A percentile compares a stretch with the other conserved stretches of the same genome.
These are phyloP conservation scores for Notolabrus celidotus DNA, from an alignment of 2,797 vertebrate species.

Conservation along the genomic window DNA sequence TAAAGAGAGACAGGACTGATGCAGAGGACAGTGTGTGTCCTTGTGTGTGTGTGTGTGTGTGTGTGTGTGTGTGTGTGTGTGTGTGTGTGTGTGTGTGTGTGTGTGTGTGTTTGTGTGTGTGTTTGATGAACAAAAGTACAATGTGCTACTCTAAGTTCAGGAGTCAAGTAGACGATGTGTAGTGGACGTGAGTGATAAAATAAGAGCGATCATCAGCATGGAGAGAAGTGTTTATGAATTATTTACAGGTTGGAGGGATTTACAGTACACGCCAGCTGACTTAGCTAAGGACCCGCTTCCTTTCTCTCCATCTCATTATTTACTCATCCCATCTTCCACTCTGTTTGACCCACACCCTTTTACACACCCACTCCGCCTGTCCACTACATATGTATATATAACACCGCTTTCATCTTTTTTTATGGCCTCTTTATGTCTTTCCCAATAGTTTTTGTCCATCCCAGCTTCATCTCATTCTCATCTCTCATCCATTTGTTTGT, in stretches of 20 bases:
- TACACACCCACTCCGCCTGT: slow-evolving; percentile 30
- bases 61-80: background rate
- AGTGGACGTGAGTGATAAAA: slow-evolving; percentile 53
- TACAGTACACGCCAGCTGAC: slow-evolving; percentile 77
- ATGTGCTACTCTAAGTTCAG: slow-evolving; percentile 48
- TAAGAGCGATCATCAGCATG: slow-evolving; percentile 67
- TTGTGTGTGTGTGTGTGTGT: background rate
- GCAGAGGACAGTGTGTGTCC: background rate
- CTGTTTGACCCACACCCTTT: slow-evolving; percentile 55
- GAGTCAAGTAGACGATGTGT: slow-evolving; percentile 40
- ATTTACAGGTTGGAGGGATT: slow-evolving; percentile 73
- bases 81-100: no score
- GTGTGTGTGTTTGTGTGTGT: background rate
- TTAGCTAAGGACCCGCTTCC: slow-evolving; percentile 71
- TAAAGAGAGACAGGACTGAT: slow-evolving; percentile 23
- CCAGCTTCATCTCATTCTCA: slow-evolving; percentile 27
- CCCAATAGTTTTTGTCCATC: slow-evolving; percentile 39
- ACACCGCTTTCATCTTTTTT: slow-evolving; percentile 57
- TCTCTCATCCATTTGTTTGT: slow-evolving; percentile 40
- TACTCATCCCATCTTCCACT: slow-evolving; percentile 60
- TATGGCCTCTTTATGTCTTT: slow-evolving; percentile 49
- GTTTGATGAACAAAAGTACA: slow-evolving; percentile 36
- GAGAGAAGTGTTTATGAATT: slow-evolving; percentile 74
- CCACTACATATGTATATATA: slow-evolving; percentile 10
- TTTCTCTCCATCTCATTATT: slow-evolving; percentile 60